phyloP scores from a whole-genome alignment of 2,888 invertebrate species.

The Drosophila leonis region DNA sequence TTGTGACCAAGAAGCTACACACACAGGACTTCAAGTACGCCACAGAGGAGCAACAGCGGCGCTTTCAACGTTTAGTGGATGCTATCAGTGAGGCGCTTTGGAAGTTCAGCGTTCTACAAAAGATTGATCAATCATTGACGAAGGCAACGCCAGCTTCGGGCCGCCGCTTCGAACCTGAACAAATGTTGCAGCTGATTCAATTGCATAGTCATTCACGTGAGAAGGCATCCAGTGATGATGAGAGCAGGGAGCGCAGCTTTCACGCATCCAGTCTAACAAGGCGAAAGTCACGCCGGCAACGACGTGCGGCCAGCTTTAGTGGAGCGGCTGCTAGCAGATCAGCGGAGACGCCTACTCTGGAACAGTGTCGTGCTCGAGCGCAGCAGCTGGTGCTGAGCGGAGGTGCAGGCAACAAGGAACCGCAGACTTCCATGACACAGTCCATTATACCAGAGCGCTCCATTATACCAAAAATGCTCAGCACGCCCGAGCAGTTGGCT shows the following conservation, averaged over 20 bases:
- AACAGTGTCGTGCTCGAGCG: conserved; percentile 56
- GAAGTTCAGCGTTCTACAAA: conserved; percentile 83
- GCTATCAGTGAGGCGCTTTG: conserved; percentile 82
- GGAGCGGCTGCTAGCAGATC: conserved; percentile 51
- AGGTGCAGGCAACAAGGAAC: conserved; percentile 5
- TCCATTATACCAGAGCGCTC: conserved; percentile 72
- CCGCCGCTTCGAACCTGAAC: conserved; percentile 77
- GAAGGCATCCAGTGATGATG: conserved; percentile 84
- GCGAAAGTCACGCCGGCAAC: conserved; percentile 77
- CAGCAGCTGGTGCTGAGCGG: conserved; percentile 44
- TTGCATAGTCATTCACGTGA: conserved; percentile 75
- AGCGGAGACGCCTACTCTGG: conserved; percentile 46
- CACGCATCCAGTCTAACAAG: conserved; percentile 77
- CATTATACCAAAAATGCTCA: conserved; percentile 88
- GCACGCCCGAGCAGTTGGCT: conserved; percentile 91
- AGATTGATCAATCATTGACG: conserved; percentile 72
- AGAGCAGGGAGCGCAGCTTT: conserved; percentile 77
- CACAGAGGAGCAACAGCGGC: conserved; percentile 65
- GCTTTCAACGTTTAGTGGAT: conserved; percentile 79
- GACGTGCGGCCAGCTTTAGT: conserved; percentile 80
- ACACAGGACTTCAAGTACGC: conserved; percentile 82
- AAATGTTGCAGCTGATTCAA: conserved; percentile 80
- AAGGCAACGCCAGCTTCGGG: conserved; percentile 48
- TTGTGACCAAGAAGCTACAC: conserved; percentile 82
- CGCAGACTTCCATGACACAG: conserved; percentile 10